Conservation (phyloP, 2,888 invertebrate species). For the Luffia ferchaultella region DNA sequence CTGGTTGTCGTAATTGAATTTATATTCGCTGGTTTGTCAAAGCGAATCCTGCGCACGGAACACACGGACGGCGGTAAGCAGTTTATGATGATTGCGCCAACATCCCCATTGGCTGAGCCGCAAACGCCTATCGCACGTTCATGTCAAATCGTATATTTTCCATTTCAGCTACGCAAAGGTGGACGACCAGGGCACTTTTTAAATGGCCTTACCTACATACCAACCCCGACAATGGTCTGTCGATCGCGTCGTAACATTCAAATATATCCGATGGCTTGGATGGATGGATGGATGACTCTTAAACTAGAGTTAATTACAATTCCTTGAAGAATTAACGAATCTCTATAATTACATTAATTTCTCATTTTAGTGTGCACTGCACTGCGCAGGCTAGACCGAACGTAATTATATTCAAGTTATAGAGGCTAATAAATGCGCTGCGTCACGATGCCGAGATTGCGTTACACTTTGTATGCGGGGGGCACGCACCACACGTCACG, state of each 20-base stretch:
- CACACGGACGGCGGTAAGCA: background rate
- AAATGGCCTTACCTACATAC: no score
- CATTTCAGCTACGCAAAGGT: no score
- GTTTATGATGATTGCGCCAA: background rate
- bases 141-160: background rate
- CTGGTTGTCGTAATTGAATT: background rate
- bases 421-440: background rate
- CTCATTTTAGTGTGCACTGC: background rate
- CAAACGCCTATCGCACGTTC: no score
- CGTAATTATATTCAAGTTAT: background rate
- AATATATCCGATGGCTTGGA: no score
- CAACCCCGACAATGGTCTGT: no score
- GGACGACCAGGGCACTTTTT: no score
- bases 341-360: background rate
- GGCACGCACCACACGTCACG: background rate
- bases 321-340: no score
- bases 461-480: background rate
- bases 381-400: background rate
- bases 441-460: background rate
- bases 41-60: background rate
- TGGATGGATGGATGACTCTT: no score
- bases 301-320: no score
- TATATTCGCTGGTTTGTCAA: background rate
- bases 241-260: no score
- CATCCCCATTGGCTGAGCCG: background rate